Evolutionary conservation across 2,888 invertebrate species (phyloP), one percentile per base, ranked within the genome.

Genomic region (Ectemnius lituratus): DNA sequence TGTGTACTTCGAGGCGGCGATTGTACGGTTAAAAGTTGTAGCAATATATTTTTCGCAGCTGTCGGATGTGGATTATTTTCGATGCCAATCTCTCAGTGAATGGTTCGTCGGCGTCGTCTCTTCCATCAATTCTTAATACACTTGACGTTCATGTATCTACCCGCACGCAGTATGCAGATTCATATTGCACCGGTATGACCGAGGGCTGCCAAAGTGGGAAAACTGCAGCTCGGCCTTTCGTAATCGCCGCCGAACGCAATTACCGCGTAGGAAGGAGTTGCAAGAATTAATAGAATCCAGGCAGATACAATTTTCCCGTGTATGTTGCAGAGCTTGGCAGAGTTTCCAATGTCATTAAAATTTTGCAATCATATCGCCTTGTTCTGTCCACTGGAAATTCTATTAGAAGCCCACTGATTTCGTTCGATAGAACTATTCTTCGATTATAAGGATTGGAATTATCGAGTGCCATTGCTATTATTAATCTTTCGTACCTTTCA

Each of bases 161-260:
- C 23, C 37, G 14, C 37, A 16, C n/a, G 6, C 52, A 37, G 23
- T 62, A 65, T 62, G 64, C 49, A 67, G 49, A 67, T 68, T 28
- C 37, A 64, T 46, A 62, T 73, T 28, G 52, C 11, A 6, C 11
- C 2, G 27, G 18, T 56, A 46, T 27, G 46, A 62, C 52, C 18
- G 57, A 62, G 20, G 59, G 18, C 37, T 11, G 23, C 45, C 59
- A 59, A 75, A 70, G 52, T 52, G 11, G 56, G 65, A 47, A 65
- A 76, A 67, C n/a, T 14, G 46, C 67, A 18, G 61, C 23, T 16
- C 65, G 20, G 58, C 20, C 23, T 71, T 76, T 68, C 66, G 66
- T 68, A 76, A 71, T 47, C 67, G 46, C 56, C 14, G 23, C 20
- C 46, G 16, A n/a, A 70, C 64, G 62, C 47, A 64, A 75, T 70